A percentile compares a stretch with the other conserved stretches of the same genome.
These are phyloP conservation scores for Trochalopteron elliotii DNA, from an alignment of 2,113 vertebrate species.

Conservation along the genomic window DNA sequence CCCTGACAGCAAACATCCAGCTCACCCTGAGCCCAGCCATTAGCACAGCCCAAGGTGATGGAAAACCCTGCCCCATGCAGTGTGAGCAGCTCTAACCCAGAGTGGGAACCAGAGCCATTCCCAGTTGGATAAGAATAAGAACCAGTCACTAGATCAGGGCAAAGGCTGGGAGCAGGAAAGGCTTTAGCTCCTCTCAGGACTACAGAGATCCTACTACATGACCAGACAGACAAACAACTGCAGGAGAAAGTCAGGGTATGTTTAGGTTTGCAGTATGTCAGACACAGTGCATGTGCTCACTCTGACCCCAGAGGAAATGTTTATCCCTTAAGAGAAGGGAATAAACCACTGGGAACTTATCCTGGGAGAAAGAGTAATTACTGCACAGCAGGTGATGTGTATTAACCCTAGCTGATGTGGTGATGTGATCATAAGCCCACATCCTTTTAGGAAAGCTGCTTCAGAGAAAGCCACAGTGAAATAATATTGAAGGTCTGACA, in stretches of 20 bases:
- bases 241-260: neutral
- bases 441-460: neutral
- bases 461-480: neutral
- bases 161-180: neutral
- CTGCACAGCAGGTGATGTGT: neutral
- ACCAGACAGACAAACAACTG: neutral
- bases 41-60: neutral
- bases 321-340: neutral
- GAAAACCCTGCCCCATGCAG: rapidly evolving
- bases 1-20: neutral
- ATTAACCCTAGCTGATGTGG: neutral
- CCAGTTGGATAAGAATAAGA: neutral
- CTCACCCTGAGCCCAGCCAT: neutral
- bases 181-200: neutral
- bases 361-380: neutral
- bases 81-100: neutral
- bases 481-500: neutral
- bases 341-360: neutral
- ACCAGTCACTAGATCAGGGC: neutral
- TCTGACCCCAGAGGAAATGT: neutral
- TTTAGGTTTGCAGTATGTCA: neutral
- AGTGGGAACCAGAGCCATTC: neutral
- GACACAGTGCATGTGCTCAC: neutral
- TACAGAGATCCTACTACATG: neutral
- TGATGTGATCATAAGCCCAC: neutral